These are phyloP conservation scores for Hyphantria cunea DNA, from an alignment of 1,140 invertebrate genomes.

Conservation along the genomic window DNA sequence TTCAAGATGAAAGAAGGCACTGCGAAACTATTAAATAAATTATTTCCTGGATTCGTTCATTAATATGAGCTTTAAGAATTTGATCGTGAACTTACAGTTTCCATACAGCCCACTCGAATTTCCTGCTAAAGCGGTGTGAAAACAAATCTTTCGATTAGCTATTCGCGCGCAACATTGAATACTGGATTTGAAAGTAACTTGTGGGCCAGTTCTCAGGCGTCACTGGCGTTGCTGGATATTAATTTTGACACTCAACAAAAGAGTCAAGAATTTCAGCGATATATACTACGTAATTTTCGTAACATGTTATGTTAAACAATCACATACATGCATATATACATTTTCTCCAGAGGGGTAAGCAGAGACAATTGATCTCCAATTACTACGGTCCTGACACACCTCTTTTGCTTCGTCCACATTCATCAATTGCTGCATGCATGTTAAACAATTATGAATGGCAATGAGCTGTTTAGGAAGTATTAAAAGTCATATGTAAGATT, in stretches of 20 bases:
- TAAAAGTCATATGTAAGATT: too few species aligned
- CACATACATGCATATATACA: too few species aligned
- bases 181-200: slow-evolving; percentile 69
- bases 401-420: too few species aligned
- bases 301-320: too few species aligned
- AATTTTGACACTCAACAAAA: too few species aligned
- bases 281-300: too few species aligned
- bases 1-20: slow-evolving; percentile 22
- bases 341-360: too few species aligned
- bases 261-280: slow-evolving; percentile 39
- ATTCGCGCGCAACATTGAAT: slow-evolving; percentile 61
- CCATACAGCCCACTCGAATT: neutral
- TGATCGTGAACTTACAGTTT: neutral
- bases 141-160: slow-evolving; percentile 78
- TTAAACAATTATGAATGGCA: too few species aligned
- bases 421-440: too few species aligned
- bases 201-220: slow-evolving; percentile 54
- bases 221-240: slow-evolving; percentile 54
- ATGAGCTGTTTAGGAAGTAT: too few species aligned
- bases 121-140: slow-evolving; percentile 67
- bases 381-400: too few species aligned
- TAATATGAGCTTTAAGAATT: slow-evolving; percentile 7
- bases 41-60: neutral
- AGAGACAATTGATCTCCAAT: too few species aligned
- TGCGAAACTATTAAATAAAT: slow-evolving; percentile 26